Percentiles rank a stretch among this genome's conserved stretches.
These are phyloP conservation scores for Marisa cornuarietis DNA, from an alignment of 1,140 invertebrate genomes.

Conservation along the genomic window DNA sequence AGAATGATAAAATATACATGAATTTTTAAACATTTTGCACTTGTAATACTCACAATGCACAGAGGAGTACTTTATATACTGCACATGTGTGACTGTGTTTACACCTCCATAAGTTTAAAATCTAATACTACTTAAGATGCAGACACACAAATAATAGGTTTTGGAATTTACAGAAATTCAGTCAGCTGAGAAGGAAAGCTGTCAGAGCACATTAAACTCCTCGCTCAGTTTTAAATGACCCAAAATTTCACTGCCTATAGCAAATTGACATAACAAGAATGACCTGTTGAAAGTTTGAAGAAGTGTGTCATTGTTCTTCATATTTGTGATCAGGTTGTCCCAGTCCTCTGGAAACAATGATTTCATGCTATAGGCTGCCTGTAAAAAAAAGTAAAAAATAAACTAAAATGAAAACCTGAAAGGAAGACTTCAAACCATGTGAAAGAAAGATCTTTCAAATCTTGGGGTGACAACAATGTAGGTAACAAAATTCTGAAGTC, in stretches of 20 bases:
- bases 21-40: neutral
- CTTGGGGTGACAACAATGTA: too few species aligned
- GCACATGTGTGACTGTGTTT: neutral
- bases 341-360: constrained; percentile 50
- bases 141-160: neutral
- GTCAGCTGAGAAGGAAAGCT: neutral
- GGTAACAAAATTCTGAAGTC: too few species aligned
- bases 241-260: neutral
- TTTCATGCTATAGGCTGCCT: constrained; percentile 43
- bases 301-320: constrained; percentile 44
- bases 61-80: neutral
- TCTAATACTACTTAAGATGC: neutral
- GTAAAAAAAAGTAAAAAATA: constrained; percentile 21
- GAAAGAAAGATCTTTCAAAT: too few species aligned
- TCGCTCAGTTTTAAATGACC: neutral
- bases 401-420: too few species aligned
- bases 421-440: too few species aligned
- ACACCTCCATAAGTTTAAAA: neutral
- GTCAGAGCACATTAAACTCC: neutral
- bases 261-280: neutral
- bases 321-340: constrained; percentile 44
- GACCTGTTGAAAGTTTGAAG: constrained; percentile 49
- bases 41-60: neutral
- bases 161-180: neutral
- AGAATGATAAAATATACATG: neutral